Evolutionary conservation across 2,797 vertebrate species (phyloP).

Genomic region (Erithacus rubecula): DNA sequence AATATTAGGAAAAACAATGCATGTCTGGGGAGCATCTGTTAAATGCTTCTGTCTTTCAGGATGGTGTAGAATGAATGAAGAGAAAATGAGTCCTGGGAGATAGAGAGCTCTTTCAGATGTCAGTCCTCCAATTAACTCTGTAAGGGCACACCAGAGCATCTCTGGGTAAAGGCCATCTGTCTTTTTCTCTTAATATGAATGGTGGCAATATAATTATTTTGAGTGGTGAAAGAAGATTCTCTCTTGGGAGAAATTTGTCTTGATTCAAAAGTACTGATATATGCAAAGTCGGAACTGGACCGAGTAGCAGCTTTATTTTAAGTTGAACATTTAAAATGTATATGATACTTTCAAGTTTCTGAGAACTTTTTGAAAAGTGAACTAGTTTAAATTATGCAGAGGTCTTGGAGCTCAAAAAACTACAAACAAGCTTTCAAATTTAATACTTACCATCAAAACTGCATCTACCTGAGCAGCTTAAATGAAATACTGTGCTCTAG

Average conservation of each 20-base stretch:
- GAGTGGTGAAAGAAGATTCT: not conserved
- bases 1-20: constrained; percentile 20
- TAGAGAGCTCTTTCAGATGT: not conserved
- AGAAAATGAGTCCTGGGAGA: not conserved
- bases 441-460: not conserved
- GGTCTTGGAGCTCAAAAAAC: not conserved
- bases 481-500: not conserved
- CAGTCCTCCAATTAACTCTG: constrained; percentile 6
- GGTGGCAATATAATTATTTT: not conserved
- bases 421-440: not conserved
- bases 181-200: not conserved
- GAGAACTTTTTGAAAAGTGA: not conserved
- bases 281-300: not conserved
- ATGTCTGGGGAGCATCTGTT: not conserved
- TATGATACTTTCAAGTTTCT: not conserved
- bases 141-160: not conserved
- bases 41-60: constrained; percentile 23
- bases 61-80: not conserved
- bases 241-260: not conserved
- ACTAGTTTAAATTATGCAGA: not conserved
- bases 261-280: not conserved
- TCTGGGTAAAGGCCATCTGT: not conserved
- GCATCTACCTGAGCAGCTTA: not conserved
- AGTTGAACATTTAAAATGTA: not conserved
- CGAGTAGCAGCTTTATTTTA: not conserved